Percentiles rank a stretch among this genome's conserved stretches.
phyloP scores from a whole-genome alignment of 1,140 invertebrate genomes.

The Zaprionus taronus region DNA sequence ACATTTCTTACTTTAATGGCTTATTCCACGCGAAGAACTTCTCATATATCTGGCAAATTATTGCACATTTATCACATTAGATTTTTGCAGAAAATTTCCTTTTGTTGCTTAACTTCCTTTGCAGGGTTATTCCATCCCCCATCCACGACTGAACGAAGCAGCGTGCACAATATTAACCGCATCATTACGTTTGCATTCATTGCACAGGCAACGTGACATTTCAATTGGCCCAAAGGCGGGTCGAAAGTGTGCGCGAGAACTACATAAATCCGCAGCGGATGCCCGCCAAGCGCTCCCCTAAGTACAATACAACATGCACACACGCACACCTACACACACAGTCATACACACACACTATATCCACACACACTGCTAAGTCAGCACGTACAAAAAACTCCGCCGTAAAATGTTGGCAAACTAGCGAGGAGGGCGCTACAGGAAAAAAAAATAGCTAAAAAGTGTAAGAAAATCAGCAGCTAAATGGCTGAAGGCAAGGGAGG shows the following conservation, averaged over 20 bases:
- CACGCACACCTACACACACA: constrained; percentile 13
- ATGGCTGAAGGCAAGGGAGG: constrained; percentile 30
- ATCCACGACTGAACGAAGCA: neutral
- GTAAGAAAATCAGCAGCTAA: constrained; percentile 77
- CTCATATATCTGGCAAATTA: neutral
- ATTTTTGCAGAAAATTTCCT: neutral
- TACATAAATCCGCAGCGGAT: constrained; percentile 70
- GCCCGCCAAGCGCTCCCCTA: constrained; percentile 38
- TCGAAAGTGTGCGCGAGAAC: constrained; percentile 53
- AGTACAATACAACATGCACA: constrained; percentile 40
- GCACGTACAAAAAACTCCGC: constrained; percentile 56
- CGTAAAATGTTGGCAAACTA: constrained; percentile 68
- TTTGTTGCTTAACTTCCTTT: constrained; percentile 9
- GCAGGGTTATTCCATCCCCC: neutral
- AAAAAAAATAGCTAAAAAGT: constrained; percentile 59
- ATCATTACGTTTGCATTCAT: constrained; percentile 77
- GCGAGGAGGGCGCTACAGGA: constrained; percentile 27
- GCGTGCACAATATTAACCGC: constrained; percentile 62
- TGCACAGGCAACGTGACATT: constrained; percentile 70
- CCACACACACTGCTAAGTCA: constrained; percentile 47
- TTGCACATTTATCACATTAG: constrained; percentile 5
- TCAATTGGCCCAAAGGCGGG: constrained; percentile 70
- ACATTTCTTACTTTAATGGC: neutral
- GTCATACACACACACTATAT: constrained; percentile 15
- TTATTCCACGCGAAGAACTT: neutral